Evolutionary conservation across 1,140 invertebrate genomes (phyloP).

Genomic region (Brachystomella parvula): DNA sequence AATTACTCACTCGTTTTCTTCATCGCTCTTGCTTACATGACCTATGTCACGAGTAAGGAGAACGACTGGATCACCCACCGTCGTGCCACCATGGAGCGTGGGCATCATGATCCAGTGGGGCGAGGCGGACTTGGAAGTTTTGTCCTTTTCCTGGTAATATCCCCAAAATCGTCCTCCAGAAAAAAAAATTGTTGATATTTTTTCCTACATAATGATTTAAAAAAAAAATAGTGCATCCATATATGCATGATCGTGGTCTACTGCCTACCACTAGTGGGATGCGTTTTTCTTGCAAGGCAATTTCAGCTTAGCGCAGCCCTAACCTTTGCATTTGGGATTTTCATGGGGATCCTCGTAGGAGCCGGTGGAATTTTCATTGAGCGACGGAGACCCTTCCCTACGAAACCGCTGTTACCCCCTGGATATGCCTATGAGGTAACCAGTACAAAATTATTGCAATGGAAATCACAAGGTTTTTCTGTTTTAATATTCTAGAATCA

Average conservation of each 20-base stretch:
- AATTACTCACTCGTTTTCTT: neutral
- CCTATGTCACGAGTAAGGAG: neutral
- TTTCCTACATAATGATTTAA: neutral
- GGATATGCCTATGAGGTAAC: constrained; percentile 4
- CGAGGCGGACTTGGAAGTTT: neutral
- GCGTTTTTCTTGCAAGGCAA: neutral
- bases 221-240: neutral
- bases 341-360: neutral
- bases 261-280: neutral
- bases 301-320: neutral
- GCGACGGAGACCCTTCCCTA: neutral
- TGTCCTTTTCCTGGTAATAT: neutral
- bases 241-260: neutral
- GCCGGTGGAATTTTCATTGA: neutral
- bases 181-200: neutral
- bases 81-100: neutral
- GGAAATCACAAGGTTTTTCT: neutral
- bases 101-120: neutral
- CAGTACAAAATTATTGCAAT: too few relatives aligned
- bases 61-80: neutral
- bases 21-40: neutral
- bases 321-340: neutral
- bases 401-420: neutral
- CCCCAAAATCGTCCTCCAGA: neutral
- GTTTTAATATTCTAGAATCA: constrained; percentile 1